Base-by-base conservation (phyloP, 23 tunicate genomes). In the Diplosoma virens region DNA sequence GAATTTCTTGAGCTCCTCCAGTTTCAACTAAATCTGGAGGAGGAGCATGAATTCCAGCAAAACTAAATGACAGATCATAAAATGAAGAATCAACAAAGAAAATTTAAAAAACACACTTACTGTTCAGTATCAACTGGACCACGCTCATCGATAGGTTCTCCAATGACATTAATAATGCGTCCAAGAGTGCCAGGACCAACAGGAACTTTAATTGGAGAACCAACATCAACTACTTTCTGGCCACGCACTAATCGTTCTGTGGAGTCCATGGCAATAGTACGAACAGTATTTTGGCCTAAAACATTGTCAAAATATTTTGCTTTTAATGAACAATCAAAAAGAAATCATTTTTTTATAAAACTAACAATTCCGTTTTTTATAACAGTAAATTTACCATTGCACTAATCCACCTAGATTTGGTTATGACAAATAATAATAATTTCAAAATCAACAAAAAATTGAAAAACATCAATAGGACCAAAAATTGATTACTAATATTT, bases 231-330 rank as follows among this genome's bases (percentile, higher is more conserved):
- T 50, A 95, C 96, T 52, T 69, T 71, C 61, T 95, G 99, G 3
- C 99, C 99, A 60, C 99, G 83, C 60, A 95, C 92, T 66, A 95
- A 71, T 69, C 99, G 83, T 71, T 95, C 96, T 17, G 99, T 95
- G 47, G 99, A 92, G 75, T 95, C 99, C 99, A 95, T 95, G 84
- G 99, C 99, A 95, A 95, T 95, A 21, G 99, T 95, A 7, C 99
- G 99, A 29, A 95, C 99, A 30, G 99, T 95, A 93, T 95, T 95
- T 37, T 95, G 99, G 28, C 99, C 97, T 87, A 45, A 28, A 29
- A 55, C n/a, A n/a, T n/a, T n/a, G n/a, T n/a, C n/a, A n/a, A n/a
- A n/a, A n/a, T n/a, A n/a, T n/a, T n/a, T n/a, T n/a, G n/a, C n/a
- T n/a, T n/a, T n/a, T n/a, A n/a, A n/a, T n/a, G n/a, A n/a, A n/a